Evolutionary conservation across 2,888 invertebrate genomes (phyloP).

Genomic region (Chironomus riparius): DNA sequence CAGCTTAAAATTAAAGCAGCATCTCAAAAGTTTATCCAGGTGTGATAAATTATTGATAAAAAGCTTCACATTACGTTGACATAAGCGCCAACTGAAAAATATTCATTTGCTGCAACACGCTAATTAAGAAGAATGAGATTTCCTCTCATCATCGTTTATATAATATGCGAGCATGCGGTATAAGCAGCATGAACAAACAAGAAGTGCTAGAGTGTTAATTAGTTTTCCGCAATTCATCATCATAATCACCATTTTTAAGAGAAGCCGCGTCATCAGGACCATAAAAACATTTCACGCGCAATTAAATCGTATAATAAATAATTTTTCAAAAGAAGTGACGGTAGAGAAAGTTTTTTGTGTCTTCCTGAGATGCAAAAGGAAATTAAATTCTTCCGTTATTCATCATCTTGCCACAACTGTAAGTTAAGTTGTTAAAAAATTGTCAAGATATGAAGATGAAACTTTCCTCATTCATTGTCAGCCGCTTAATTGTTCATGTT

Average conservation of each 20-base stretch:
- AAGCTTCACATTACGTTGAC: too few relatives aligned
- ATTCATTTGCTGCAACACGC: neutral
- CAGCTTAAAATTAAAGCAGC: too few relatives aligned
- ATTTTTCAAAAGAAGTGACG: neutral
- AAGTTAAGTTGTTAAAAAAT: neutral
- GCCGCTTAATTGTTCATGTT: too few relatives aligned
- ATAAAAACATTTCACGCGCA: constrained; percentile 7
- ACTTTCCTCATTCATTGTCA: too few relatives aligned
- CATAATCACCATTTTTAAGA: constrained; percentile 24
- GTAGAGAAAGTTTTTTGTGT: neutral
- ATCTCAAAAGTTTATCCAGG: too few relatives aligned
- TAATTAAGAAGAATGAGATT: constrained; percentile 14
- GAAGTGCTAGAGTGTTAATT: constrained; percentile 15
- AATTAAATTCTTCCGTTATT: neutral
- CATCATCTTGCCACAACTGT: neutral
- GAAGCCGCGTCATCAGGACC: constrained; percentile 12
- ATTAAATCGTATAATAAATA: constrained; percentile 22
- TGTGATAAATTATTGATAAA: too few relatives aligned
- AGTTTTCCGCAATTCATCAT: constrained; percentile 27
- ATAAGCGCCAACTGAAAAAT: too few relatives aligned
- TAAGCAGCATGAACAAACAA: neutral
- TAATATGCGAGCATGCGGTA: neutral
- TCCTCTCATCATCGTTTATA: neutral
- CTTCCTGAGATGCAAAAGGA: neutral
- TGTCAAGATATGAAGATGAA: too few relatives aligned